These are phyloP conservation scores for Sciurus carolinensis DNA, from an alignment of 2,797 vertebrate genomes.

Conservation along the genomic window DNA sequence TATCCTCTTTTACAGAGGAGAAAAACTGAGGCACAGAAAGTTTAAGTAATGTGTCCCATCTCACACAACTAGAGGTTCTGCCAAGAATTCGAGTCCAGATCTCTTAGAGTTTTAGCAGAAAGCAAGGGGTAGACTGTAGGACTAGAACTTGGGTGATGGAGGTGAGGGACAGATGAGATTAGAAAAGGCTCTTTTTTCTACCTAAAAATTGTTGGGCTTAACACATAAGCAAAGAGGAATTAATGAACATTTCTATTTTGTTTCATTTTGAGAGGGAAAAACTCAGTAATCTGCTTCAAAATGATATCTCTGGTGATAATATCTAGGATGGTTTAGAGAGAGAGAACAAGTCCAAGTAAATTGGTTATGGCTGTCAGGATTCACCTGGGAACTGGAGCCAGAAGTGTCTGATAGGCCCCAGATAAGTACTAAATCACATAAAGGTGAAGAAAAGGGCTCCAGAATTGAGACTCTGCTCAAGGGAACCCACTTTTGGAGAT, in stretches of 20 bases:
- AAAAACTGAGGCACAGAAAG: not conserved
- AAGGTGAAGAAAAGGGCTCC: constrained; percentile 5
- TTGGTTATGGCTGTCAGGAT: not conserved
- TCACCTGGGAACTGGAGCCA: not conserved
- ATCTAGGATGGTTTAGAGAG: not conserved
- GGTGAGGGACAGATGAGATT: constrained; percentile 1
- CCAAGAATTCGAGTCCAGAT: constrained; percentile 21
- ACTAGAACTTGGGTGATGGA: constrained; percentile 16
- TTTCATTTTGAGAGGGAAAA: constrained; percentile 48
- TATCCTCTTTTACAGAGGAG: constrained; percentile 13
- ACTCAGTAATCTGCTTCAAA: constrained; percentile 41
- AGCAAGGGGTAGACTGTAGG: not conserved
- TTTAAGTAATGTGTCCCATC: constrained; percentile 6
- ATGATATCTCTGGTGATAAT: not conserved
- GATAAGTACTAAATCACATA: not conserved
- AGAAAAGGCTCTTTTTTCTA: not conserved
- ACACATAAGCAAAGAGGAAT: constrained; percentile 28
- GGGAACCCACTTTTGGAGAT: not conserved
- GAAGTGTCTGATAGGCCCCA: not conserved
- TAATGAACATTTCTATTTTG: constrained; percentile 33
- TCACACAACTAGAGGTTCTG: constrained; percentile 21
- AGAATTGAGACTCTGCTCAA: not conserved
- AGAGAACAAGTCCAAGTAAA: not conserved
- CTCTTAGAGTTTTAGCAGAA: constrained; percentile 54
- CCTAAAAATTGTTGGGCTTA: not conserved